Percentiles rank a stretch among this genome's conserved stretches.
phyloP scores from a whole-genome alignment of 35 echinoderm and acorn worm genomes.

The Amphiura filiformis region DNA sequence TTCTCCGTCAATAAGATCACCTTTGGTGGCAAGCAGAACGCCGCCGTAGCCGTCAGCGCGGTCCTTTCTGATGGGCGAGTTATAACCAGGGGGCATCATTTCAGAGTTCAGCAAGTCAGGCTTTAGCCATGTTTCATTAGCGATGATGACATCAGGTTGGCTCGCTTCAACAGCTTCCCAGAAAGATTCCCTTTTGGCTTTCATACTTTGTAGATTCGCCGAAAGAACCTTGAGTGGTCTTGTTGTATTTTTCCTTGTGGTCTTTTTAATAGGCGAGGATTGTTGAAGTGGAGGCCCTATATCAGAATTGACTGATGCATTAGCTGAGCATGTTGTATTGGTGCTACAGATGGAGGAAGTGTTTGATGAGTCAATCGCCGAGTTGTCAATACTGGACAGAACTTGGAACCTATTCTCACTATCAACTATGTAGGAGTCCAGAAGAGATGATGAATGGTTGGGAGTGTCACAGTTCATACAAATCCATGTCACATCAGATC shows the following conservation, averaged over 20 bases:
- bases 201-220: slow-evolving; percentile 29
- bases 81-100: slow-evolving; percentile 14
- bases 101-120: neutral
- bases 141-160: slow-evolving; percentile 23
- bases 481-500: slow-evolving; percentile 11
- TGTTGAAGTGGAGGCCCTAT: neutral
- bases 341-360: neutral
- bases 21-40: slow-evolving; percentile 35
- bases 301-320: neutral
- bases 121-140: slow-evolving; percentile 35
- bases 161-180: neutral
- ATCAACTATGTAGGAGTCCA: neutral
- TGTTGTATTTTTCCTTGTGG: neutral
- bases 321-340: neutral
- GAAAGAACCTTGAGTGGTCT: slow-evolving; percentile 23
- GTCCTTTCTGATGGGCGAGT: slow-evolving; percentile 8
- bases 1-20: slow-evolving; percentile 37
- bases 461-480: neutral
- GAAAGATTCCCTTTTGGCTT: neutral
- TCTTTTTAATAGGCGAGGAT: slow-evolving; percentile 29
- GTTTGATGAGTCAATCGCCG: neutral
- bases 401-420: neutral
- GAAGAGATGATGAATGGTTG: slow-evolving; percentile 17
- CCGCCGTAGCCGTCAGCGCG: neutral
- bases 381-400: neutral